These are phyloP conservation scores for Patiria miniata DNA, from an alignment of 35 echinoderm and acorn worm genomes.

Conservation along the genomic window DNA sequence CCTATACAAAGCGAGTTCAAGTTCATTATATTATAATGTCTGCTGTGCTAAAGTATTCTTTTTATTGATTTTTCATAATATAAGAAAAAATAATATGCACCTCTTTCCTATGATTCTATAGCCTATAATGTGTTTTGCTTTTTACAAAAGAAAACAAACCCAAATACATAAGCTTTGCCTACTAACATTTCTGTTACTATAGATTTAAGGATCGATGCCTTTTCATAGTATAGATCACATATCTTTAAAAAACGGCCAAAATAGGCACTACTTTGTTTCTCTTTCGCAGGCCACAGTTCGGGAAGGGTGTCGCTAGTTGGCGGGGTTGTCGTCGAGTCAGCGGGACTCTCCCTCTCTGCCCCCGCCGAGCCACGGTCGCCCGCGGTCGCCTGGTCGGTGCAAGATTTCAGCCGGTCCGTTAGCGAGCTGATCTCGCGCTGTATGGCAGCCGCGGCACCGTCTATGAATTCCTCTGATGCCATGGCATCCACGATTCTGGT, in stretches of 20 bases:
- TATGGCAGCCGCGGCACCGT: neutral
- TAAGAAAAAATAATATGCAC: too few species aligned
- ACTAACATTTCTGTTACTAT: too few species aligned
- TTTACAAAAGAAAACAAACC: too few species aligned
- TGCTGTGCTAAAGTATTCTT: too few species aligned
- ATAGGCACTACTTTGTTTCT: slow-evolving; percentile 4
- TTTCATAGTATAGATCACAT: too few species aligned
- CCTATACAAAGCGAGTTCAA: neutral
- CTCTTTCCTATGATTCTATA: too few species aligned
- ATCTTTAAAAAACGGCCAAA: too few species aligned
- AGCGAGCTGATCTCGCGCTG: neutral
- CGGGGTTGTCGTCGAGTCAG: neutral
- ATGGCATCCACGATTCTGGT: neutral
- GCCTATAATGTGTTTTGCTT: too few species aligned
- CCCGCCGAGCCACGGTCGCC: neutral
- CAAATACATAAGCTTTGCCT: too few species aligned
- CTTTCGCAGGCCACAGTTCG: neutral
- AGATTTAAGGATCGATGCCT: too few species aligned
- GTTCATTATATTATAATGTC: too few species aligned
- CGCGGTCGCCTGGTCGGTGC: neutral
- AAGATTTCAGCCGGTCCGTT: neutral
- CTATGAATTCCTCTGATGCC: neutral
- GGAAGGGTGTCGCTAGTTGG: neutral
- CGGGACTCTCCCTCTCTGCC: neutral
- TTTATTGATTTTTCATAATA: too few species aligned